Conservation (phyloP, 2,888 invertebrate genomes). For the Campoletis raptor region DNA sequence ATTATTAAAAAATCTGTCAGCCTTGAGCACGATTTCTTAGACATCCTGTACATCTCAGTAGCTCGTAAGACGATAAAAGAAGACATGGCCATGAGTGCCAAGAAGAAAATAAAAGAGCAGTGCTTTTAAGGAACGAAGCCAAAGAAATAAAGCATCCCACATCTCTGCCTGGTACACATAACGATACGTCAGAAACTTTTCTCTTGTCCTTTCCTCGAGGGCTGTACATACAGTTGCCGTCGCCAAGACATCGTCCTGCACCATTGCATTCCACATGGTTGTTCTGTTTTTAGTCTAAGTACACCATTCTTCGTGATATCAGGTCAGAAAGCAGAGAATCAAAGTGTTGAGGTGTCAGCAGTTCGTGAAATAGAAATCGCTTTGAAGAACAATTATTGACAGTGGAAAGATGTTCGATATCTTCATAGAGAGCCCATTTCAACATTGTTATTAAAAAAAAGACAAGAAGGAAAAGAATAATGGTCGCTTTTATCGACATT, state of each 20-base stretch:
- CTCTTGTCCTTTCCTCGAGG: conserved; percentile 27
- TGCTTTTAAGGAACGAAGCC: background rate
- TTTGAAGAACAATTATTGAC: background rate
- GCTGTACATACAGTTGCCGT: conserved; percentile 58
- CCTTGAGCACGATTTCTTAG: background rate
- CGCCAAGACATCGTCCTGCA: conserved; percentile 79
- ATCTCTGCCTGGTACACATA: background rate
- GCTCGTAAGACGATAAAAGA: background rate
- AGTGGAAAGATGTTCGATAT: background rate
- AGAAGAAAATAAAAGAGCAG: background rate
- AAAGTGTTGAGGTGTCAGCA: background rate
- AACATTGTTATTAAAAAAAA: background rate
- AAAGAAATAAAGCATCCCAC: conserved; percentile 25
- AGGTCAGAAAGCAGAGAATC: conserved; percentile 19
- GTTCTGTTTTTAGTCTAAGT: conserved; percentile 84
- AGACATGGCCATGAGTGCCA: conserved; percentile 16
- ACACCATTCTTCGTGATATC: conserved; percentile 81
- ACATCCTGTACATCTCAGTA: background rate
- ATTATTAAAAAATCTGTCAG: background rate
- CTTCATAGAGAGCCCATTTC: background rate
- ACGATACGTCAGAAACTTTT: conserved; percentile 37
- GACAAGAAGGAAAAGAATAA: background rate
- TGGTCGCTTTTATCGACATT: too few relatives aligned
- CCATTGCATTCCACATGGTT: conserved; percentile 82
- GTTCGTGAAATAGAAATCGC: background rate